Evolutionary conservation across 2,797 vertebrate species (phyloP), one percentile per base, ranked within the genome.

Genomic region (Sebastes dallii): DNA sequence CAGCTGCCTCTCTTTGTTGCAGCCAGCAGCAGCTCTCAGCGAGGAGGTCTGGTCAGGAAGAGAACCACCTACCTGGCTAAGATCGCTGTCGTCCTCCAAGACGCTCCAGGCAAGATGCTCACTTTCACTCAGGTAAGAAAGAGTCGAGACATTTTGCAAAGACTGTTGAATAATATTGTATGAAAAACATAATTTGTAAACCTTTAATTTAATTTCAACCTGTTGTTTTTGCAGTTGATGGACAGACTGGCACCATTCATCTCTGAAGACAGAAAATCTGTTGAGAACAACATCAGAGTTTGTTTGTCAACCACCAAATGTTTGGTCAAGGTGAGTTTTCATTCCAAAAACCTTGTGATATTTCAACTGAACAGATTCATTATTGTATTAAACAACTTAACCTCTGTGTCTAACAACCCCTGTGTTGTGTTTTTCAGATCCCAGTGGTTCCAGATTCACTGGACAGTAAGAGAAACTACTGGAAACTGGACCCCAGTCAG

Each of bases 221-320:
- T 72, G 27, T 2, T 86, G 56, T 80, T 66, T 66, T 89, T 88
- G 3, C 25, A 96, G 95, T 36, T 96, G 83, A 95, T 95, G 93
- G 85, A 88, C 39, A 89, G 61, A 11, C 30, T 96, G 77, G 24
- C 50, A 1, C 75, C 66, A 1, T 82, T 91, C 8, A 62, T 92
- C 3, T 75, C 36, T 8, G 92, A 91, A 24, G 89, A 94, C 39
- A 91, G 52, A 64, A 94, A 85, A 55, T 83, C 82, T 10, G 64
- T 93, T 2, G 91, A 91, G 78, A 94, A 93, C 84, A 95, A 92
- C 77, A 83, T 95, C 75, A 90, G 95, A 88, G 94, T 95, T 2
- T 96, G 93, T 80, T 87, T 96, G 71, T 95, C 96, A 3, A 86
- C 83, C 56, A 89, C 93, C 87, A 84, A 78, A 7, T 96, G 95